A percentile compares a stretch with the other conserved stretches of the same genome.
Conservation (phyloP, 1,140 invertebrate species). For the Sycobia sp. region DNA sequence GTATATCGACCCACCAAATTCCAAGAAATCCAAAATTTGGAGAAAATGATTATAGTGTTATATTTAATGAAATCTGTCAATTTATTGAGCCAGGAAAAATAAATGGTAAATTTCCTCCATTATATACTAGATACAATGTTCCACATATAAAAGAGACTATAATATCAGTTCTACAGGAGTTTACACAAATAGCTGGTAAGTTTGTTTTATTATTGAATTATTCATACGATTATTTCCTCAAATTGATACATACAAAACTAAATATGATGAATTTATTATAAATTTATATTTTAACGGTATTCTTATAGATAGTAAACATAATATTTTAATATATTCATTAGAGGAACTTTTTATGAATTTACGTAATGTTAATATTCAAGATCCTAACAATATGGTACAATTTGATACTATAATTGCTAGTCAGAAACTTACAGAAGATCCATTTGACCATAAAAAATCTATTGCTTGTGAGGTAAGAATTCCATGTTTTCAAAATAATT, state of each 20-base stretch:
- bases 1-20: slow-evolving; percentile 60
- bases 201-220: too few species aligned
- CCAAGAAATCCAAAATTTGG: slow-evolving; percentile 47
- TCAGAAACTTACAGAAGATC: slow-evolving; percentile 60
- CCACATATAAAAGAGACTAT: slow-evolving; percentile 31
- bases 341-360: slow-evolving; percentile 60
- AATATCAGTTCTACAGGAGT: slow-evolving; percentile 53
- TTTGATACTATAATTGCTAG: slow-evolving; percentile 54
- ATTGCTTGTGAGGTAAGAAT: slow-evolving; percentile 61
- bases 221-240: too few species aligned
- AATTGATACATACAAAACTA: not conserved
- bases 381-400: slow-evolving; percentile 35
- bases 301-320: slow-evolving; percentile 38
- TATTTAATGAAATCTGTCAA: slow-evolving; percentile 52
- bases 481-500: not conserved
- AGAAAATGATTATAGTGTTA: slow-evolving; percentile 40
- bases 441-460: slow-evolving; percentile 55
- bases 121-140: slow-evolving; percentile 55
- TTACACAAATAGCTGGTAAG: slow-evolving; percentile 35
- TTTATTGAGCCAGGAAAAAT: slow-evolving; percentile 46
- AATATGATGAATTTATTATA: not conserved
- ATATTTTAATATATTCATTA: slow-evolving; percentile 63
- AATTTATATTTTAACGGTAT: not conserved
- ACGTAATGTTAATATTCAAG: slow-evolving; percentile 49
- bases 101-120: slow-evolving; percentile 50